Base-by-base conservation (phyloP, 2,888 invertebrate genomes). In the Oxyteleia sp. region DNA sequence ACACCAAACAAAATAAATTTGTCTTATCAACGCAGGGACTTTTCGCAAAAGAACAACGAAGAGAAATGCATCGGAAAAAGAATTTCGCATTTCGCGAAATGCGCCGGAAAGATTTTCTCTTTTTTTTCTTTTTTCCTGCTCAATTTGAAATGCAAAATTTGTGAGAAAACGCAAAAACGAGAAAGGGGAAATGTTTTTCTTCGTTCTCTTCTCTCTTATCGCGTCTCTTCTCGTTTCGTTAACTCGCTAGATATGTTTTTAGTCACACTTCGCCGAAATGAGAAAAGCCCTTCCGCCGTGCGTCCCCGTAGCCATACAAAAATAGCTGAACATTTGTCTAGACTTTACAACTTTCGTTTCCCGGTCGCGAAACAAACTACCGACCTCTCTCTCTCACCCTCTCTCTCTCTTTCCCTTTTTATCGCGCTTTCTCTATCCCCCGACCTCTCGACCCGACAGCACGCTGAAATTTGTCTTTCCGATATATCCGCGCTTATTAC, bases 401-500 rank as follows among this genome's bases (percentile, higher is more conserved):
- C 53, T 64, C 61, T 49, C 20, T 71, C 8, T 23, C 10, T 23
- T 13, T 41, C 57, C 32, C 20, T 29, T 59, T 45, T 29, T 0
- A 10, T 59, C 38, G n/a, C 49, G 23, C 59, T 32, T 35, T 55
- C 26, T 47, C 20, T 43, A 11, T 16, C 13, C 32, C 43, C 43
- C 55, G 51, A 45, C 23, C 51, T 32, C 43, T 41, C 43, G 64
- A 35, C 45, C 43, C 45, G 49, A 45, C 59, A 63, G 71, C 66
- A 18, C 13, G 47, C 71, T 84, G 82, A 84, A 86, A 87, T 87
- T 86, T 84, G 85, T 84, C 86, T 74, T 86, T 85, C 80, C 81
- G 83, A 38, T 64, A 75, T 80, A 82, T 85, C 69, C 82, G 66
- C 59, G 82, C 83, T 87, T 87, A 87, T 87, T 87, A 86, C 84